A percentile compares a stretch with the other conserved stretches of the same genome.
Conservation (phyloP, 2,113 vertebrate species). For the Nannobrachium achirus region DNA sequence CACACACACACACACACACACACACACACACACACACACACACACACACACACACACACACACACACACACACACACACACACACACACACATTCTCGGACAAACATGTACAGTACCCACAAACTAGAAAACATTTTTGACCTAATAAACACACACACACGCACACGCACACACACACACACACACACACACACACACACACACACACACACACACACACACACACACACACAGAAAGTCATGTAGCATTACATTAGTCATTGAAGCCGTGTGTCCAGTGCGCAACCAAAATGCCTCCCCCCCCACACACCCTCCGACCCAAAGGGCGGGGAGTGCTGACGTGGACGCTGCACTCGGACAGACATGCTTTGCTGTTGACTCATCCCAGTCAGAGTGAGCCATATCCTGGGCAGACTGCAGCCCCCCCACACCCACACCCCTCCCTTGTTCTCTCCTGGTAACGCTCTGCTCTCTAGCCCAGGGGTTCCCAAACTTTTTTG, state of each 20-base stretch:
- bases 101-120: too few species aligned
- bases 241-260: slow-evolving; percentile 13
- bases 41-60: too few species aligned
- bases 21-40: too few species aligned
- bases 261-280: slow-evolving; percentile 16
- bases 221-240: not conserved
- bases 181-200: not conserved
- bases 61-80: too few species aligned
- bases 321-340: slow-evolving; percentile 58
- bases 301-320: too few species aligned
- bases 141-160: not conserved
- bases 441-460: slow-evolving; percentile 37
- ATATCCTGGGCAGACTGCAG: slow-evolving; percentile 50
- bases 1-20: too few species aligned
- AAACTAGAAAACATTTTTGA: too few species aligned
- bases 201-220: slow-evolving; percentile 14
- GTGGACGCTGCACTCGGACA: slow-evolving; percentile 56
- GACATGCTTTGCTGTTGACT: slow-evolving; percentile 70
- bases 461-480: slow-evolving; percentile 25
- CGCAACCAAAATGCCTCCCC: slow-evolving; percentile 29
- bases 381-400: slow-evolving; percentile 53
- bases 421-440: slow-evolving; percentile 46
- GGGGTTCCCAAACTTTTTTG: too few species aligned
- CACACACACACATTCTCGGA: too few species aligned
- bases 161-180: not conserved